A percentile compares a stretch with the other conserved stretches of the same genome.
These are phyloP conservation scores for Euglossa dilemma DNA, from an alignment of 1,140 invertebrate genomes.

Conservation along the genomic window DNA sequence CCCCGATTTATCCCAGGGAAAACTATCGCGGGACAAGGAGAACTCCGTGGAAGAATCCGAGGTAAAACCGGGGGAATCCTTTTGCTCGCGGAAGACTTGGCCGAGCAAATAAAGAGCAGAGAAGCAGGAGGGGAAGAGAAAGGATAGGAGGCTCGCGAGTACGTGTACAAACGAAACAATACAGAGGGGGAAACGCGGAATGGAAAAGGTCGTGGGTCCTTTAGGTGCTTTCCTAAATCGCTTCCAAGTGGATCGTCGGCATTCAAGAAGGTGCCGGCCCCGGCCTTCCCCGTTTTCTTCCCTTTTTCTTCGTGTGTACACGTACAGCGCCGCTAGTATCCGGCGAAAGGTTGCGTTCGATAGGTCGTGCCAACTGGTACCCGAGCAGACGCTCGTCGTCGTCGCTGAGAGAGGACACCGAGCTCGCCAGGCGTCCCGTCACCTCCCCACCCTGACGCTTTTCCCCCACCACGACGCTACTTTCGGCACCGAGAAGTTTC, in stretches of 20 bases:
- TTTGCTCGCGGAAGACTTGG: not conserved
- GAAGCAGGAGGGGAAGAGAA: not conserved
- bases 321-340: slow-evolving; percentile 39
- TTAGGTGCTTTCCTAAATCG: slow-evolving; percentile 40
- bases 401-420: not conserved
- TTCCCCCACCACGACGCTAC: not conserved
- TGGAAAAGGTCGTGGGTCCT: slow-evolving; percentile 24
- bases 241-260: slow-evolving; percentile 48
- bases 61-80: not conserved
- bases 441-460: not conserved
- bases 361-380: slow-evolving; percentile 65
- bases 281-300: slow-evolving; percentile 26
- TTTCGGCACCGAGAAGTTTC: no score
- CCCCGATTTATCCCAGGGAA: not conserved
- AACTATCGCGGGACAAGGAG: not conserved
- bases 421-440: slow-evolving; percentile 33
- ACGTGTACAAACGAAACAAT: not conserved
- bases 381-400: slow-evolving; percentile 27
- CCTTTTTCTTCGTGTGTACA: slow-evolving; percentile 7
- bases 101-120: not conserved
- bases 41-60: not conserved
- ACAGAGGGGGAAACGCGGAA: slow-evolving; percentile 6
- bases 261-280: slow-evolving; percentile 38
- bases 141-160: no score
- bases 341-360: slow-evolving; percentile 59